These are phyloP conservation scores for Lottia scabra DNA, from an alignment of 2,888 invertebrate species.

Conservation along the genomic window DNA sequence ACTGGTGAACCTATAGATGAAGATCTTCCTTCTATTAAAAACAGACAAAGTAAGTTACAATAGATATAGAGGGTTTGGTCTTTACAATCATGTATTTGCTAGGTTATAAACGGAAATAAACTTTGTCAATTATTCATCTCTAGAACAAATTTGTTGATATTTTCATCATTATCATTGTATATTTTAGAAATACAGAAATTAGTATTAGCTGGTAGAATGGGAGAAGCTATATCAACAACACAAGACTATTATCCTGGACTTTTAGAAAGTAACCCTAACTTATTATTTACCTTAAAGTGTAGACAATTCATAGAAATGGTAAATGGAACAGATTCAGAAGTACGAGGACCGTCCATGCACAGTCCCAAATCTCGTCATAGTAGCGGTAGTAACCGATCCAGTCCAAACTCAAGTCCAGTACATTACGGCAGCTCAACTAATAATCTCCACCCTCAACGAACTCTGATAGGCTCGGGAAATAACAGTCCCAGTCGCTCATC, in stretches of 20 bases:
- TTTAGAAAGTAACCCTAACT: slow-evolving; percentile 88
- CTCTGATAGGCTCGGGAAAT: slow-evolving; percentile 41
- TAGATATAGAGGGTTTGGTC: too few species aligned
- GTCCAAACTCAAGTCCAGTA: slow-evolving; percentile 66
- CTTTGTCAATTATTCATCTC: too few species aligned
- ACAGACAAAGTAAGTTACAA: slow-evolving; percentile 84
- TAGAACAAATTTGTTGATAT: too few species aligned
- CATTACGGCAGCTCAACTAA: slow-evolving; percentile 42
- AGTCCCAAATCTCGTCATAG: slow-evolving; percentile 64
- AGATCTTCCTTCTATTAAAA: slow-evolving; percentile 93
- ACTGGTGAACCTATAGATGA: slow-evolving; percentile 92
- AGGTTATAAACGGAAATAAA: too few species aligned
- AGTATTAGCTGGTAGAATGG: slow-evolving; percentile 92
- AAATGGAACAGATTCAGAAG: slow-evolving; percentile 68
- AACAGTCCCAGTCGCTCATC: slow-evolving; percentile 56
- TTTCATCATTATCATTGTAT: neutral
- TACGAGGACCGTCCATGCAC: slow-evolving; percentile 74
- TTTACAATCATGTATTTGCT: too few species aligned
- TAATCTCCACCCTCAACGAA: slow-evolving; percentile 21
- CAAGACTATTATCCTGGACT: slow-evolving; percentile 92
- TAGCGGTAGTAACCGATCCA: slow-evolving; percentile 64
- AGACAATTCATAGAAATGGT: slow-evolving; percentile 99
- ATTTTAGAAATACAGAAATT: slow-evolving; percentile 88
- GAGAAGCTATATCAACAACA: slow-evolving; percentile 93
- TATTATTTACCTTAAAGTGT: slow-evolving; percentile 95